phyloP scores from a whole-genome alignment of 2,797 vertebrate genomes.

The Pangasius djambal region DNA sequence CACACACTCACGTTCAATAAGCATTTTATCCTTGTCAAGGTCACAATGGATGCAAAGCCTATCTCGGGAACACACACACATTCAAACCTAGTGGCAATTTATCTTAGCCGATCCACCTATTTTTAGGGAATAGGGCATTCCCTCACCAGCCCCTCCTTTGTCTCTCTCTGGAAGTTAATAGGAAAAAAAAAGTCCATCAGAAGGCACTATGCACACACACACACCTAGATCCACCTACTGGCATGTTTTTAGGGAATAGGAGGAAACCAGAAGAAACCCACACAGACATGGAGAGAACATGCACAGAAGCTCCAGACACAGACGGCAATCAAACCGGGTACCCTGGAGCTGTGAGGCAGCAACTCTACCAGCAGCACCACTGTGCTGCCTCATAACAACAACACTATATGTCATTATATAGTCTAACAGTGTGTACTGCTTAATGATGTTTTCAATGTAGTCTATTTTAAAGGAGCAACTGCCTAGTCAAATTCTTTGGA shows the following conservation, averaged over 20 bases:
- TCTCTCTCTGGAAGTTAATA: too few relatives aligned
- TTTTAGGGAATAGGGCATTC: neutral
- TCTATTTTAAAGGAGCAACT: neutral
- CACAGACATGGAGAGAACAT: neutral
- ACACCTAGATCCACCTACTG: neutral
- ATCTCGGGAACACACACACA: neutral
- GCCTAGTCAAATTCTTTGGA: neutral
- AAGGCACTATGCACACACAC: neutral
- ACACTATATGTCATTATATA: neutral
- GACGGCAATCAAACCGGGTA: neutral
- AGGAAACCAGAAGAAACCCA: neutral
- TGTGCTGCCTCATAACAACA: neutral
- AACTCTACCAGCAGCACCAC: neutral
- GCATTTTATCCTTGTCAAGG: neutral
- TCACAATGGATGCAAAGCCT: neutral
- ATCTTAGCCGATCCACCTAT: neutral
- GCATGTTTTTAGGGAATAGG: neutral
- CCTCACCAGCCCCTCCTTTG: too few relatives aligned
- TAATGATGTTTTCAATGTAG: neutral
- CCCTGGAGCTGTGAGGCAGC: neutral
- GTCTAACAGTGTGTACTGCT: neutral
- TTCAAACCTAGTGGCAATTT: neutral
- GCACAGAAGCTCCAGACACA: neutral
- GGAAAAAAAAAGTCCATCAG: neutral
- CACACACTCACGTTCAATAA: neutral